A percentile compares a stretch with the other conserved stretches of the same genome.
Evolutionary conservation across 2,888 invertebrate species (phyloP).

Genomic region (Crossocerus cetratus): DNA sequence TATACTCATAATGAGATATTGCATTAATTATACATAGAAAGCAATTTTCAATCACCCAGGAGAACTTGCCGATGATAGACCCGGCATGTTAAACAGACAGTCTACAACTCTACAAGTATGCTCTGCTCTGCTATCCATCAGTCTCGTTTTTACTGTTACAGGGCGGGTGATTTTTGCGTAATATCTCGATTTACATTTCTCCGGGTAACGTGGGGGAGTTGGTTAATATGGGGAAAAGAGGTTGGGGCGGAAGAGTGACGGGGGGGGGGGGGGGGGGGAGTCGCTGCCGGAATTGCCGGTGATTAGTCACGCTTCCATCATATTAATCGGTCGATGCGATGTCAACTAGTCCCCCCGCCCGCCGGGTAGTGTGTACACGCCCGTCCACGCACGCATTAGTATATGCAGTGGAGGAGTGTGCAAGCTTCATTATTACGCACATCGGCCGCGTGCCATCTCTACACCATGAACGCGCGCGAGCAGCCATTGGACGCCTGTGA

Average conservation of each 20-base stretch:
- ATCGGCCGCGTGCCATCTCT: neutral
- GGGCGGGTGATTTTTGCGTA: no score
- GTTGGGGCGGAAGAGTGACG: neutral
- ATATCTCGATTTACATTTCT: no score
- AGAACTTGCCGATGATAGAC: no score
- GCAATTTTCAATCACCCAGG: no score
- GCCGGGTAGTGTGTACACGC: constrained; percentile 12
- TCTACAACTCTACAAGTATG: no score
- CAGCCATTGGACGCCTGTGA: neutral
- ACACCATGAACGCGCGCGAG: no score
- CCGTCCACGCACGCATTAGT: neutral
- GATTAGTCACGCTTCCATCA: constrained; percentile 14
- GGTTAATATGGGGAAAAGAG: neutral
- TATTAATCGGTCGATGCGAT: constrained; percentile 33
- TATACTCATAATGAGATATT: no score
- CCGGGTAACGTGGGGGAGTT: neutral
- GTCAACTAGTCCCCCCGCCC: constrained; percentile 5
- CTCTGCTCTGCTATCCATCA: no score
- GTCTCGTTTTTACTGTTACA: no score
- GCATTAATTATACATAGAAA: no score
- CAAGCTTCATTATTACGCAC: neutral
- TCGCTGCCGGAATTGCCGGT: constrained; percentile 5
- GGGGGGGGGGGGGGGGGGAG: neutral
- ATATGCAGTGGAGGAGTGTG: no score
- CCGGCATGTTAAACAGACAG: no score